Conservation (phyloP, 2,888 invertebrate genomes). For the Dendrolimus pini region DNA sequence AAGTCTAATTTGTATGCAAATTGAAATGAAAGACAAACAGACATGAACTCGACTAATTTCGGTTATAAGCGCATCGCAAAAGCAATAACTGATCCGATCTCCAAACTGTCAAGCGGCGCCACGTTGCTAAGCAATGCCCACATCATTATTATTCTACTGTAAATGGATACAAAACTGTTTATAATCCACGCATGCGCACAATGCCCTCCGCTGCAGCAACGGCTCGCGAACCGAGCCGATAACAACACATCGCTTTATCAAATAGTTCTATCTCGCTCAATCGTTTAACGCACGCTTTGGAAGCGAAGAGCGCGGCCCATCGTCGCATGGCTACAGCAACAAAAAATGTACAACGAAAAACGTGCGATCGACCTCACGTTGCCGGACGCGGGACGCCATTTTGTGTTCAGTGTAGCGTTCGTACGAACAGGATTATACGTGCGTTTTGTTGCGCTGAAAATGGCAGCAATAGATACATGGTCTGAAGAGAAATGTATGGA, state of each 20-base stretch:
- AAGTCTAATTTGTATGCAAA: no score
- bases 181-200: constrained; percentile 1
- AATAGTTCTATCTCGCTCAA: no score
- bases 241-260: background rate
- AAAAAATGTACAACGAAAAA: constrained; percentile 10
- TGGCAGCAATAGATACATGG: constrained; percentile 28
- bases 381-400: constrained; percentile 24
- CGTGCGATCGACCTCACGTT: constrained; percentile 7
- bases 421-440: constrained; percentile 28
- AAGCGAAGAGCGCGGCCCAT: background rate
- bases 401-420: constrained; percentile 33
- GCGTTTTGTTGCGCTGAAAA: constrained; percentile 21
- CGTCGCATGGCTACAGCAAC: constrained; percentile 20
- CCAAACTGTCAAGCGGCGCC: no score
- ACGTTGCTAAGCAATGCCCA: background rate
- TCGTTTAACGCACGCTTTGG: no score
- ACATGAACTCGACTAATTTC: no score
- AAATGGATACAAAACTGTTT: no score
- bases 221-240: constrained; percentile 1
- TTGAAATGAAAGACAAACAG: no score
- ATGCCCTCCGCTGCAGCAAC: constrained; percentile 5
- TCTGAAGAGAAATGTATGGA: constrained; percentile 29
- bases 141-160: no score
- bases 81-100: no score
- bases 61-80: no score